These are phyloP conservation scores for Pseudopodoces humilis DNA, from an alignment of 2,113 vertebrate genomes.

Conservation along the genomic window DNA sequence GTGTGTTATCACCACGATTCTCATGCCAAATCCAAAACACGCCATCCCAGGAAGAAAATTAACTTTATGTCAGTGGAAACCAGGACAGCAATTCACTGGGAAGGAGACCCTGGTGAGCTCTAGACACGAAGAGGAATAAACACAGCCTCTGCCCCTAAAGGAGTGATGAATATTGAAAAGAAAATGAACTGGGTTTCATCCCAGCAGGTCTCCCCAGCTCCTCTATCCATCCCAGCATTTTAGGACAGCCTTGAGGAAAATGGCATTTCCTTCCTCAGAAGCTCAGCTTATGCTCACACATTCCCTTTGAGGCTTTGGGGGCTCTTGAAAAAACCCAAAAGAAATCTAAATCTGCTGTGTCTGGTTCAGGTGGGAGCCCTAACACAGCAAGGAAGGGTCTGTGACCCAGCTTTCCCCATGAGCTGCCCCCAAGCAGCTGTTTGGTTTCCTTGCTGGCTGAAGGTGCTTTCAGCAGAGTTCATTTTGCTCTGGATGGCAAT, in stretches of 20 bases:
- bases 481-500: not conserved
- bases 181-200: not conserved
- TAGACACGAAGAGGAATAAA: not conserved
- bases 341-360: not conserved
- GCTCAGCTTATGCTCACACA: not conserved
- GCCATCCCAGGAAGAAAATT: not conserved
- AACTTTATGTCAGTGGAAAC: not conserved
- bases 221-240: not conserved
- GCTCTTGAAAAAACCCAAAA: not conserved
- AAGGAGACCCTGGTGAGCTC: not conserved
- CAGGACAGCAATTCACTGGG: not conserved
- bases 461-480: not conserved
- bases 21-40: not conserved
- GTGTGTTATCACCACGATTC: not conserved
- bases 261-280: rapidly evolving
- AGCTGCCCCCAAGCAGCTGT: not conserved
- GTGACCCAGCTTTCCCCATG: not conserved
- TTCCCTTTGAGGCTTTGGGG: not conserved
- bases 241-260: constrained; percentile 1
- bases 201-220: not conserved
- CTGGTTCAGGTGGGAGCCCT: not conserved
- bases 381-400: not conserved
- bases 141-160: not conserved
- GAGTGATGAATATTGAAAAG: not conserved
- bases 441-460: not conserved